A percentile compares a stretch with the other conserved stretches of the same genome.
These are phyloP conservation scores for Limanda limanda DNA, from an alignment of 2,113 vertebrate species.

Conservation along the genomic window DNA sequence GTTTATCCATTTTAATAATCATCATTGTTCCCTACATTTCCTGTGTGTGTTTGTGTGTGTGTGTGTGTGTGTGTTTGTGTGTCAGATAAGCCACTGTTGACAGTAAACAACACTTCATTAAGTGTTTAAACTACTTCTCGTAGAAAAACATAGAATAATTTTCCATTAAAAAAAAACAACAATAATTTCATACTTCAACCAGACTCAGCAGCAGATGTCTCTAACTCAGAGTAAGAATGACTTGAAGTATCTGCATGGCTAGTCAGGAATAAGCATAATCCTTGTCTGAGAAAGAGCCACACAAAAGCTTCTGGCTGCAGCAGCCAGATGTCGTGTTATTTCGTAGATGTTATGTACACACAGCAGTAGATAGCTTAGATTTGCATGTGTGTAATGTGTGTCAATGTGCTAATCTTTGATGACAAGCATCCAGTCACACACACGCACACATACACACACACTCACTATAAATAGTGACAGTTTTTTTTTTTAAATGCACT, in stretches of 20 bases:
- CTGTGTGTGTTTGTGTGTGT: no score
- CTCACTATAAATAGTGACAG: conserved; percentile 16
- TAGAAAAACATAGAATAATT: neutral
- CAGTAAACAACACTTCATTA: neutral
- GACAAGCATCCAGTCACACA: conserved; percentile 33
- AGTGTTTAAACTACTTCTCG: neutral
- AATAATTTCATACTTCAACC: neutral
- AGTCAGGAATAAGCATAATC: conserved; percentile 20
- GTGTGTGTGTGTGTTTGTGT: neutral
- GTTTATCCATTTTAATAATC: neutral
- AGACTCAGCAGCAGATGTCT: neutral
- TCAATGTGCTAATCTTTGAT: conserved; percentile 72
- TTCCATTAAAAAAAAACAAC: neutral
- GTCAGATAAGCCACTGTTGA: neutral
- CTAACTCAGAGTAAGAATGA: conserved; percentile 1
- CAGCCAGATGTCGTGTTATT: conserved; percentile 12
- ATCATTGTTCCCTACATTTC: neutral
- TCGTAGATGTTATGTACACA: neutral
- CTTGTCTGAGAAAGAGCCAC: conserved; percentile 29
- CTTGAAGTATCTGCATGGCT: neutral
- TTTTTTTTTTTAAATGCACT: neutral
- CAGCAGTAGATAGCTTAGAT: conserved; percentile 12
- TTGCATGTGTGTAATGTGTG: conserved; percentile 53
- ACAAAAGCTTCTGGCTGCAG: conserved; percentile 24
- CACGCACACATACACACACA: neutral